Evolutionary conservation across 2,113 vertebrate genomes (phyloP).

Genomic region (Gymnorhina tibicen): DNA sequence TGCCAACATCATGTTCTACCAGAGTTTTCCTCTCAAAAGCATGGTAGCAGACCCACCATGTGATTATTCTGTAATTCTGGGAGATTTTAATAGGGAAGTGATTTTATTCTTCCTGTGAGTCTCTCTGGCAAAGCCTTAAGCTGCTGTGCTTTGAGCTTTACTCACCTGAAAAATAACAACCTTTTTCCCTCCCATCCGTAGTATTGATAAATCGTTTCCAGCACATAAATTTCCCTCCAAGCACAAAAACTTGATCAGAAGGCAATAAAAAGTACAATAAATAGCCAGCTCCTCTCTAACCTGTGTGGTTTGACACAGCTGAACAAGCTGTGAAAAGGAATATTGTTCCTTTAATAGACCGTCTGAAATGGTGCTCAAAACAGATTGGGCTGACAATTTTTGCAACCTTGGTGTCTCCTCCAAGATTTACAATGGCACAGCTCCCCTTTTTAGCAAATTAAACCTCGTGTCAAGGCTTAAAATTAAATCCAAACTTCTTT

Average conservation of each 20-base stretch:
- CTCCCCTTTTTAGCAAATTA: slow-evolving; percentile 77
- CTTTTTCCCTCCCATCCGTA: too few species aligned
- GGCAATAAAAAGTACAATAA: slow-evolving; percentile 17
- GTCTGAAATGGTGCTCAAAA: slow-evolving; percentile 39
- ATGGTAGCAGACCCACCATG: accelerated
- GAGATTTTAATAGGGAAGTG: accelerated
- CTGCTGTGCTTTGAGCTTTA: neutral
- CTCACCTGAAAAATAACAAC: neutral
- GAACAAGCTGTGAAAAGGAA: slow-evolving; percentile 47
- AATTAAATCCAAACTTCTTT: slow-evolving; percentile 74
- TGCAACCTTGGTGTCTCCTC: slow-evolving; percentile 68
- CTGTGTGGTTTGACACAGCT: slow-evolving; percentile 19
- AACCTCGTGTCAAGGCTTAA: slow-evolving; percentile 76
- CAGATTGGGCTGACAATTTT: slow-evolving; percentile 62
- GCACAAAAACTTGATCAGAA: neutral
- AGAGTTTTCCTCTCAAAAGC: neutral
- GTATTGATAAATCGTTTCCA: neutral
- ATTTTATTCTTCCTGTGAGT: neutral
- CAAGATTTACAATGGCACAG: slow-evolving; percentile 74
- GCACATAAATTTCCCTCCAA: neutral
- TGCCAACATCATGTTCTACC: neutral
- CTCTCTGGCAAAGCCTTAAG: neutral
- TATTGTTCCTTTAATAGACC: slow-evolving; percentile 50
- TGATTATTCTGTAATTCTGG: neutral
- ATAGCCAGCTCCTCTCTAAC: neutral